Evolutionary conservation across 2,888 invertebrate species (phyloP).

Genomic region (Ophioninae sp.): DNA sequence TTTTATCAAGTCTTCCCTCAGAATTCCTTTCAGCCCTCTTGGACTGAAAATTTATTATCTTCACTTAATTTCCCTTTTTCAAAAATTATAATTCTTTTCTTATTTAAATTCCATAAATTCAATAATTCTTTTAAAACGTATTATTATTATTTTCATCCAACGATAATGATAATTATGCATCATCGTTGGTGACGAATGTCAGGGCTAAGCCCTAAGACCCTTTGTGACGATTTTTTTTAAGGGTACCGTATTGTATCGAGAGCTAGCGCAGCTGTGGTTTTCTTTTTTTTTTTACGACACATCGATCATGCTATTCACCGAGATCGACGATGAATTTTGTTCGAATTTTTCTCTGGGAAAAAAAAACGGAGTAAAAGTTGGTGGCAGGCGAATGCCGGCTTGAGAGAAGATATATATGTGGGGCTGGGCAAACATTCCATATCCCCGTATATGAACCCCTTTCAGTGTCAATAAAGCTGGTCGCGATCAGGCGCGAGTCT

Average conservation of each 20-base stretch:
- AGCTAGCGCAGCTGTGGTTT: too few species aligned
- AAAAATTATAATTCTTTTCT: too few species aligned
- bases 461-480: background rate
- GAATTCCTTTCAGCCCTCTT: too few species aligned
- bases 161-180: slow-evolving; percentile 66
- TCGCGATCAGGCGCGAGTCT: background rate
- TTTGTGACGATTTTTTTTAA: slow-evolving; percentile 32
- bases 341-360: background rate
- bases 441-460: background rate
- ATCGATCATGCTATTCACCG: too few species aligned
- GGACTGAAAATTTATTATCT: too few species aligned
- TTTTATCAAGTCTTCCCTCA: too few species aligned
- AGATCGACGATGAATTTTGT: too few species aligned
- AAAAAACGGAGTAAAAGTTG: background rate
- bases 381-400: too few species aligned
- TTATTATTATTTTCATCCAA: slow-evolving; percentile 3
- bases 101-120: background rate
- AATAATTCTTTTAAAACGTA: background rate
- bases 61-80: too few species aligned
- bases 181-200: slow-evolving; percentile 43
- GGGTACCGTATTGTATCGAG: slow-evolving; percentile 2
- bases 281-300: slow-evolving; percentile 16
- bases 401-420: too few species aligned
- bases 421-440: background rate
- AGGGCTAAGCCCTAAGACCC: slow-evolving; percentile 25